Percentiles rank a stretch among this genome's conserved stretches.
These are phyloP conservation scores for Anthophora plumipes DNA, from an alignment of 2,888 invertebrate species.

Conservation along the genomic window DNA sequence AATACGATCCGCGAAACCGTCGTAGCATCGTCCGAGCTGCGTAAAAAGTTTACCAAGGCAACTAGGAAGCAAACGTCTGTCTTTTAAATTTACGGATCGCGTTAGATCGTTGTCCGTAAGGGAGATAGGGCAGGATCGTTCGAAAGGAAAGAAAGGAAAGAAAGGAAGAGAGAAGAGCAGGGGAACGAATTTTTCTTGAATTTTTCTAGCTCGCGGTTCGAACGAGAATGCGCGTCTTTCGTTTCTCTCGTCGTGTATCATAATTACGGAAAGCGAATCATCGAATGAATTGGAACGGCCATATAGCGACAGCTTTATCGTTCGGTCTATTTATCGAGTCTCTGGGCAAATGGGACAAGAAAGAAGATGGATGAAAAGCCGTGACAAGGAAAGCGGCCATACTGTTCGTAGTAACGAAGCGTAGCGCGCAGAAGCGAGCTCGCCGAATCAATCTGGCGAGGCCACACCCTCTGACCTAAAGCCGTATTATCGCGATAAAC, in stretches of 20 bases:
- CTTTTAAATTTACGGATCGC: too few relatives aligned
- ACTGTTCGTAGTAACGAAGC: slow-evolving; percentile 73
- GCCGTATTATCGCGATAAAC: slow-evolving; percentile 76
- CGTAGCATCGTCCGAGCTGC: too few relatives aligned
- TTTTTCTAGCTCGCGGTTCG: too few relatives aligned
- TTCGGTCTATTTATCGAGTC: slow-evolving; percentile 50
- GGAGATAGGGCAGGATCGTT: too few relatives aligned
- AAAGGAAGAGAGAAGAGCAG: too few relatives aligned
- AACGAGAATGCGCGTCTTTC: background rate
- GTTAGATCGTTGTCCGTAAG: too few relatives aligned
- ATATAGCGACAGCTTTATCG: slow-evolving; percentile 60
- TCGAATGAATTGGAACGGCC: slow-evolving; percentile 38
- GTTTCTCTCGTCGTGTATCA: slow-evolving; percentile 41
- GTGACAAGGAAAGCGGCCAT: slow-evolving; percentile 72
- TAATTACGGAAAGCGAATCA: slow-evolving; percentile 62
- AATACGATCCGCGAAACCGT: too few relatives aligned
- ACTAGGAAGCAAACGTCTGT: too few relatives aligned
- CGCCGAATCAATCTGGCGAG: slow-evolving; percentile 83
- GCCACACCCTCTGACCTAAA: slow-evolving; percentile 84
- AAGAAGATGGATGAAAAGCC: slow-evolving; percentile 61
- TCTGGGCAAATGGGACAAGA: slow-evolving; percentile 42
- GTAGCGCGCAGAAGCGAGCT: slow-evolving; percentile 81
- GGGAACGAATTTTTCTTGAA: too few relatives aligned
- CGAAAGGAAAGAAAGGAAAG: too few relatives aligned
- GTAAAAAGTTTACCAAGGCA: too few relatives aligned